A percentile compares a stretch with the other conserved stretches of the same genome.
phyloP scores from a whole-genome alignment of 2,888 invertebrate genomes.

The Ptychoptera albimana region DNA sequence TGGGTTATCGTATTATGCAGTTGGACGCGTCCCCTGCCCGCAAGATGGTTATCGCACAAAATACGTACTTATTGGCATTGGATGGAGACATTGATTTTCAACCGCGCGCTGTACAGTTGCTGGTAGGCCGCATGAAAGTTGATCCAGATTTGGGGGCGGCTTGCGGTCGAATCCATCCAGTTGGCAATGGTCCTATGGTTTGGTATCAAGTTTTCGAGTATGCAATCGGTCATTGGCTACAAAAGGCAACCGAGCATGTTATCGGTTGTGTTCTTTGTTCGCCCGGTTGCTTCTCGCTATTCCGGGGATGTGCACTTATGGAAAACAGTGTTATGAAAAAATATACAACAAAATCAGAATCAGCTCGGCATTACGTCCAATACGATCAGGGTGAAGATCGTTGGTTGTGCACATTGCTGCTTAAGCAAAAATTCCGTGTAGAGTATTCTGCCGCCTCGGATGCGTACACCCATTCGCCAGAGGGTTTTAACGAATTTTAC shows the following conservation, averaged over 20 bases:
- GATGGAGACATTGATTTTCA: conserved; percentile 85
- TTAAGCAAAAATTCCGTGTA: conserved; percentile 81
- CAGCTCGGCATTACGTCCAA: conserved; percentile 75
- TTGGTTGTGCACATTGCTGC: conserved; percentile 83
- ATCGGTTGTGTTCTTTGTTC: conserved; percentile 82
- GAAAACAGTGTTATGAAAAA: conserved; percentile 79
- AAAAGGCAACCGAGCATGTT: conserved; percentile 82
- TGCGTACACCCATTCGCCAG: conserved; percentile 88
- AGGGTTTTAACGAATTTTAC: conserved; percentile 82
- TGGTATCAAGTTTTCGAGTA: conserved; percentile 86
- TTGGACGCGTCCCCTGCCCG: conserved; percentile 28
- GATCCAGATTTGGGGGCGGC: conserved; percentile 68
- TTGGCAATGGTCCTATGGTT: conserved; percentile 66
- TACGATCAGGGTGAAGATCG: conserved; percentile 96
- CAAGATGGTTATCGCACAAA: conserved; percentile 55
- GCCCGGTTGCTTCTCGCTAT: conserved; percentile 84
- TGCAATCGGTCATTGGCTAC: conserved; percentile 84
- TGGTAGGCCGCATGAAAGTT: conserved; percentile 77
- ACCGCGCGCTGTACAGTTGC: conserved; percentile 57
- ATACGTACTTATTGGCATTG: conserved; percentile 68
- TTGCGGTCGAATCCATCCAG: conserved; percentile 80
- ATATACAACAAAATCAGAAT: conserved; percentile 62
- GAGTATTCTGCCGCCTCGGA: conserved; percentile 94
- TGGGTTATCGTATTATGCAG: conserved; percentile 66
- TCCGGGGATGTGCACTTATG: conserved; percentile 77